Evolutionary conservation across 2,888 invertebrate genomes (phyloP), one percentile per base, ranked within the genome.

Genomic region (Diaprepes abbreviatus): DNA sequence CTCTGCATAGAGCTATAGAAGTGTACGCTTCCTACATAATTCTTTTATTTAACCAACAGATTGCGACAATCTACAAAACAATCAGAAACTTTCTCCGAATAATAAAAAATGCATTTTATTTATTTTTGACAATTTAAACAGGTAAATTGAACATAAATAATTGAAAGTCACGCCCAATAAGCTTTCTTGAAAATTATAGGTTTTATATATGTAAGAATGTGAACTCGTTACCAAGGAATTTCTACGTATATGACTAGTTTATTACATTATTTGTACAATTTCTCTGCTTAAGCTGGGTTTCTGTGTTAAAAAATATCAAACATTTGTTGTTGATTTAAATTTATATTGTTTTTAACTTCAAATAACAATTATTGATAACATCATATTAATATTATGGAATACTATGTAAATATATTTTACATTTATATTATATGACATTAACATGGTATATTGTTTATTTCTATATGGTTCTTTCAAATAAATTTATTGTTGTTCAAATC

Each of bases 1-100:
- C n/a, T n/a, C n/a, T n/a, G n/a, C n/a, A n/a, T n/a, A n/a, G n/a
- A n/a, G n/a, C n/a, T n/a, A n/a, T n/a, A n/a, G n/a, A n/a, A n/a
- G n/a, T n/a, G n/a, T n/a, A n/a, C n/a, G n/a, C n/a, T n/a, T n/a
- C n/a, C n/a, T n/a, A n/a, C n/a, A n/a, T n/a, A 24, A 5, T 24
- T 24, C 3, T 24, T 24, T 24, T 24, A 12, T 36, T 36, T 12
- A n/a, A 3, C 35, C 12, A 52, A 14, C 6, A 12, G 19, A 21
- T 52, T 10, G 5, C 24, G 17, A 48, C 6, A 52, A 24, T 38
- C 6, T 7, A 17, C 3, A 17, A 33, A 54, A 55, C 35, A 50
- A 48, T 35, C 48, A 50, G 31, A 14, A 31, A 33, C 60, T 59
- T 62, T 68, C 60, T 81, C 59, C 45, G 17, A 60, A 57, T 54